Evolutionary conservation across 1,140 invertebrate genomes (phyloP), one percentile per base, ranked within the genome.

Genomic region (Papilio machaon): DNA sequence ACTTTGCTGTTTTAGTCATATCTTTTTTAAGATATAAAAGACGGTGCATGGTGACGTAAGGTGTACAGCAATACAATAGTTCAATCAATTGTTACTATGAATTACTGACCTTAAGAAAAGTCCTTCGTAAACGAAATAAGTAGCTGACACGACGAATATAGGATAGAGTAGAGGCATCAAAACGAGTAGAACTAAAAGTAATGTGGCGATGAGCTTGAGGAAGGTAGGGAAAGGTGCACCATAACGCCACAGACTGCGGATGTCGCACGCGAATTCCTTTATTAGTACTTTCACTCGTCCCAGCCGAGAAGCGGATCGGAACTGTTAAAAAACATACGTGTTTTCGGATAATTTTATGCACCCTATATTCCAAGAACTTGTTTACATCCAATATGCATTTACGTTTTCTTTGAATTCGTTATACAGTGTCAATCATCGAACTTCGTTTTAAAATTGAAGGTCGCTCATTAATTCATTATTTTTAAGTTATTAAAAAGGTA

Each of bases 221-320:
- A 94, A 94, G 13, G 94, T 95, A 2, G 94, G 94, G 80, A 94
- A 95, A 0, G 93, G 90, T 13, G 92, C 90, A 1, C 93, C 92
- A 82, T 94, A 91, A 23, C 86, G 87, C 94, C 94, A 95, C 3
- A 95, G 82, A 0, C 91, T 80, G 19, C 81, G 82, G 17, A 95
- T 87, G 81, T 94, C 94, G 35, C 83, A 76, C 0, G 80, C 82
- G 81, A 94, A 93, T 82, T 92, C 90, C 23, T 87, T 84, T 8
- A 84, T 52, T 10, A 91, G 80, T 13, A 92, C 80, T 30, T 87
- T 81, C 43, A 88, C 64, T 49, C 89, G 86, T 35, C 86, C 89
- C 52, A 93, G 79, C 17, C 85, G 81, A n/a, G 89, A 86, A 54
- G 91, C 88, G 70, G 88, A 85, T 17, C 91, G 91, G 52, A 92